Base-by-base conservation (phyloP, 1,140 invertebrate species). In the Akabosia matsudoensis region DNA sequence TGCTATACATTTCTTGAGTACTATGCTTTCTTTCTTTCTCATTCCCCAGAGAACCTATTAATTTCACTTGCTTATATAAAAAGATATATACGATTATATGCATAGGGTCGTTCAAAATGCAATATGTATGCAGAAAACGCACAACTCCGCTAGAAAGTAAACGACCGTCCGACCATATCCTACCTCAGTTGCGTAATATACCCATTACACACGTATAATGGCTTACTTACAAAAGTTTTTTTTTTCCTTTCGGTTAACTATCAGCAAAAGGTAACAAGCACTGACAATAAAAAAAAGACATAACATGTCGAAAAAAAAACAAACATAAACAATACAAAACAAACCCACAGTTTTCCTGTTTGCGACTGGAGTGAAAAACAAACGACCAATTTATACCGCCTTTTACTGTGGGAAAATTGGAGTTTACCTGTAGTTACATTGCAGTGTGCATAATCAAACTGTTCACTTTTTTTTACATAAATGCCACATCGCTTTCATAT, bases 31-130 rank as follows among this genome's bases (percentile, higher is more conserved):
- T 67, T 30, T 67, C 54, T 61, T 61, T 61, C 54, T 61, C 22
- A 67, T 67, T 67, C 61, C 61, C 61, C 2, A 10, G 61, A 67
- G 61, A 67, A 30, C 26, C 61, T 67, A 67, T 67, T 67, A 67
- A 67, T 67, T 67, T 67, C 61, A 67, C 3, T 56, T 7, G 7
- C 18, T 10, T 18, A 18, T 45, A 45, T 18, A 18, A 7, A 45
- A 45, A 45, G 37, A 7, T 10, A 45, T 45, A 45, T 45, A 45
- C 37, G 18, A 10, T 45, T 45, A 10, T 45, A 7, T 56, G 24
- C 24, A 56, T 22, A 56, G 54, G 10, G 10, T 24, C 54, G 10
- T 56, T 56, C 3, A 24, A 4, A n/a, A 56, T 24, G n/a, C n/a
- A 56, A 70, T 34, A 34, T 70, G 67, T 70, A 34, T 33, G 56